phyloP scores from a whole-genome alignment of 2,888 invertebrate species.

The Steinernema carpocapsae region DNA sequence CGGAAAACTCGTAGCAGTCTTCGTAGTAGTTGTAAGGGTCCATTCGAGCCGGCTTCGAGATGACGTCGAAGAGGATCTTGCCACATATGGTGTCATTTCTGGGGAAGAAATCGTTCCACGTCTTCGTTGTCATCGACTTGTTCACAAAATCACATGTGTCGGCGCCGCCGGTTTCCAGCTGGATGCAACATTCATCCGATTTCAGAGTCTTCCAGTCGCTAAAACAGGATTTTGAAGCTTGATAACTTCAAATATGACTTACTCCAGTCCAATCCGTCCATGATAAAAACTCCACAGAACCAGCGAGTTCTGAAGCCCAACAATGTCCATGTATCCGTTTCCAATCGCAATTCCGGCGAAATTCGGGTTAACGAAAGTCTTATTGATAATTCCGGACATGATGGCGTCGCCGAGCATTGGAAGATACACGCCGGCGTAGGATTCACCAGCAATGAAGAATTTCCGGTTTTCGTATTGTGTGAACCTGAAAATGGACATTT shows the following conservation, averaged over 20 bases:
- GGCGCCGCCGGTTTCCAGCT: conserved; percentile 39
- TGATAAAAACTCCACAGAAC: conserved; percentile 63
- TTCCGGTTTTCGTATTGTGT: conserved; percentile 38
- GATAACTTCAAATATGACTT: conserved; percentile 30
- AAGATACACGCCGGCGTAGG: conserved; percentile 48
- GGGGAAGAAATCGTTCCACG: conserved; percentile 46
- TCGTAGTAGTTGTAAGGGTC: conserved; percentile 64
- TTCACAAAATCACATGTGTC: conserved; percentile 55
- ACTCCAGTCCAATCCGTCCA: conserved; percentile 59
- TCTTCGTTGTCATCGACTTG: neutral
- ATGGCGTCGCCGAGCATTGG: conserved; percentile 41
- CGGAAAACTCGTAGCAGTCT: conserved; percentile 55
- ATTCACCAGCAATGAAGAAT: conserved; percentile 47
- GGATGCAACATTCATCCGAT: conserved; percentile 25
- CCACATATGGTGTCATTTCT: conserved; percentile 50
- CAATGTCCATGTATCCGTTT: conserved; percentile 66
- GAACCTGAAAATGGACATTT: neutral
- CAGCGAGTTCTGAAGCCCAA: conserved; percentile 58
- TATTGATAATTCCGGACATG: conserved; percentile 27
- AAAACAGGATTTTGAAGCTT: neutral
- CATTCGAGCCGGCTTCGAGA: conserved; percentile 38
- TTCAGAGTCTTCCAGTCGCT: conserved; percentile 43
- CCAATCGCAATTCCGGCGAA: conserved; percentile 67
- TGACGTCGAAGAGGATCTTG: conserved; percentile 24
- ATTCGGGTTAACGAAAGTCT: conserved; percentile 42